These are phyloP conservation scores for Cercocebus atys DNA, from an alignment of 2,113 vertebrate species.

Conservation along the genomic window DNA sequence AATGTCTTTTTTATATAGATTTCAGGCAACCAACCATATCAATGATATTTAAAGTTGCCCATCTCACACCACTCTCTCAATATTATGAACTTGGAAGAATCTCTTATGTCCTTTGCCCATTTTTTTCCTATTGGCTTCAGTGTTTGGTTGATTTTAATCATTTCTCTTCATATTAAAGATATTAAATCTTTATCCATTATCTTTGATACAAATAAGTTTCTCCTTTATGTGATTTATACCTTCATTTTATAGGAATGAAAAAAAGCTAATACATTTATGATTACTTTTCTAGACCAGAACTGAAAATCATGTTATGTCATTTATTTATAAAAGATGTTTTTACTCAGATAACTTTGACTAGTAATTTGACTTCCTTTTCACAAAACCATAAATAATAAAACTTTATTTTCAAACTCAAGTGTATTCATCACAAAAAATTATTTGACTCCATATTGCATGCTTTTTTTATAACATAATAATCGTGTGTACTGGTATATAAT, in stretches of 20 bases:
- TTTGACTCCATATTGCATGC: neutral
- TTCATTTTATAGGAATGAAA: neutral
- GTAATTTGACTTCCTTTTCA: conserved; percentile 20
- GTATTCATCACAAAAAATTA: neutral
- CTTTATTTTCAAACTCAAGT: neutral
- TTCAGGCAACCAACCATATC: neutral
- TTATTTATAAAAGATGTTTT: neutral
- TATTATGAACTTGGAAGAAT: neutral
- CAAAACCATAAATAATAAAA: neutral
- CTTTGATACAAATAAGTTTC: neutral
- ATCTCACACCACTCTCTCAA: neutral
- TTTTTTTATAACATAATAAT: neutral
- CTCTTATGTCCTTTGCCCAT: neutral
- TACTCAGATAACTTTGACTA: neutral
- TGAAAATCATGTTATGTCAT: neutral
- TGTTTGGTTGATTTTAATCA: neutral
- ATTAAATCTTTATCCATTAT: neutral
- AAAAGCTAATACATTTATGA: conserved; percentile 27
- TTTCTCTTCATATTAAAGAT: neutral
- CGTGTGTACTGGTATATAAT: neutral
- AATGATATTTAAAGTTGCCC: neutral
- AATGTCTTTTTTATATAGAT: neutral
- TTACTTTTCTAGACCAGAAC: neutral
- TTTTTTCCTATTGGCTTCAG: neutral
- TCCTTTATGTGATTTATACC: neutral